These are phyloP conservation scores for Parasteatoda lunata DNA, from an alignment of 2,888 invertebrate species.

Conservation along the genomic window DNA sequence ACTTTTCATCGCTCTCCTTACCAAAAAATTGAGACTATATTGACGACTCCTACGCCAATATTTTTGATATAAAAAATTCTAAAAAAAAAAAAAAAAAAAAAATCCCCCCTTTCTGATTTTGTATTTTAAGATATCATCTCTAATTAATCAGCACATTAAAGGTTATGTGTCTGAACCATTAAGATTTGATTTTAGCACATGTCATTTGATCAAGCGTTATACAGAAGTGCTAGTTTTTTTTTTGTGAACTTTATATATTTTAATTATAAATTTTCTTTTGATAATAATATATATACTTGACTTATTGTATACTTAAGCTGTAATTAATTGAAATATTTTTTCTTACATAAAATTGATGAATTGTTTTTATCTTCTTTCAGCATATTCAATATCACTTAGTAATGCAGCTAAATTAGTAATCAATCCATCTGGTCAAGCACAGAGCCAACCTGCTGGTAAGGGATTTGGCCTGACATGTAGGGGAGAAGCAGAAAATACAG, in stretches of 20 bases:
- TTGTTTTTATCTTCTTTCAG: conserved; percentile 10
- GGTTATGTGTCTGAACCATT: too few species aligned
- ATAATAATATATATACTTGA: background rate
- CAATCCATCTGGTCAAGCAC: conserved; percentile 64
- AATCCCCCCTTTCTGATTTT: too few species aligned
- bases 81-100: too few species aligned
- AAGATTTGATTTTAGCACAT: too few species aligned
- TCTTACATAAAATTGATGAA: background rate
- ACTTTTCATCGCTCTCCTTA: too few species aligned
- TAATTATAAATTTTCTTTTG: background rate
- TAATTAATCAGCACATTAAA: too few species aligned
- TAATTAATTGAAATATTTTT: background rate
- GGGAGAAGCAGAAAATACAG: conserved; percentile 63
- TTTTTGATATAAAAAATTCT: too few species aligned
- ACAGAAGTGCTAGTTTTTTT: too few species aligned
- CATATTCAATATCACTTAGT: conserved; percentile 35
- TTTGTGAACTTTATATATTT: background rate
- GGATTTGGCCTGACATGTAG: conserved; percentile 68
- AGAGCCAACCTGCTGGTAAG: conserved; percentile 65
- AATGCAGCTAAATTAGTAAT: conserved; percentile 64
- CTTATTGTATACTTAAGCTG: background rate
- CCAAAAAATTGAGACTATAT: too few species aligned
- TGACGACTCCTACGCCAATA: too few species aligned
- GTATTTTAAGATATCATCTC: too few species aligned
- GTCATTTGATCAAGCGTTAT: too few species aligned